These are phyloP conservation scores for Athalia cordata DNA, from an alignment of 2,888 invertebrate genomes.

Conservation along the genomic window DNA sequence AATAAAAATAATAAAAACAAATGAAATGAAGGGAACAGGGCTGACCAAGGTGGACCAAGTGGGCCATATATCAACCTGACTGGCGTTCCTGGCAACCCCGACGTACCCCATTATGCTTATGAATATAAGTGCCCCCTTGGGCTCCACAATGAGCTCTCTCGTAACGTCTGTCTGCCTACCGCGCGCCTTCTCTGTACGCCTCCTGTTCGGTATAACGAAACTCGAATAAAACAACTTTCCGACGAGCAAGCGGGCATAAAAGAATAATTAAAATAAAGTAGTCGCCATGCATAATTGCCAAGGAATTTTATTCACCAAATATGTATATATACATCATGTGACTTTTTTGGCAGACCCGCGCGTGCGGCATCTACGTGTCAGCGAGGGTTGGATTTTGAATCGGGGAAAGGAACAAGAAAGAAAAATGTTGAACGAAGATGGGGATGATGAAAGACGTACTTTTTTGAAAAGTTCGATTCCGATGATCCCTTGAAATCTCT, in stretches of 20 bases:
- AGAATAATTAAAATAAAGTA: slow-evolving; percentile 61
- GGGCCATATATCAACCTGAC: slow-evolving; percentile 38
- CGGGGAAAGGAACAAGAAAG: too few species aligned
- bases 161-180: slow-evolving; percentile 41
- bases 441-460: slow-evolving; percentile 30
- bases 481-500: too few species aligned
- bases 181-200: slow-evolving; percentile 35
- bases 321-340: too few species aligned
- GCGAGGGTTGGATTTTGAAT: too few species aligned
- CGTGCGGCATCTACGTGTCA: too few species aligned
- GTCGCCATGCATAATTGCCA: slow-evolving; percentile 55
- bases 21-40: not conserved
- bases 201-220: slow-evolving; percentile 32
- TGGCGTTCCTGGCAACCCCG: slow-evolving; percentile 40
- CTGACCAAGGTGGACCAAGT: slow-evolving; percentile 46
- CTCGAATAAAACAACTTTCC: slow-evolving; percentile 40
- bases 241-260: slow-evolving; percentile 53
- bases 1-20: slow-evolving; percentile 19
- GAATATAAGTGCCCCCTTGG: slow-evolving; percentile 69
- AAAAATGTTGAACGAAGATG: too few species aligned
- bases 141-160: slow-evolving; percentile 60
- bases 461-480: slow-evolving; percentile 11
- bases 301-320: slow-evolving; percentile 51
- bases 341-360: too few species aligned
- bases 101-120: slow-evolving; percentile 67